A percentile compares a stretch with the other conserved stretches of the same genome.
These are phyloP conservation scores for Columba guinea DNA, from an alignment of 2,797 vertebrate genomes.

Conservation along the genomic window DNA sequence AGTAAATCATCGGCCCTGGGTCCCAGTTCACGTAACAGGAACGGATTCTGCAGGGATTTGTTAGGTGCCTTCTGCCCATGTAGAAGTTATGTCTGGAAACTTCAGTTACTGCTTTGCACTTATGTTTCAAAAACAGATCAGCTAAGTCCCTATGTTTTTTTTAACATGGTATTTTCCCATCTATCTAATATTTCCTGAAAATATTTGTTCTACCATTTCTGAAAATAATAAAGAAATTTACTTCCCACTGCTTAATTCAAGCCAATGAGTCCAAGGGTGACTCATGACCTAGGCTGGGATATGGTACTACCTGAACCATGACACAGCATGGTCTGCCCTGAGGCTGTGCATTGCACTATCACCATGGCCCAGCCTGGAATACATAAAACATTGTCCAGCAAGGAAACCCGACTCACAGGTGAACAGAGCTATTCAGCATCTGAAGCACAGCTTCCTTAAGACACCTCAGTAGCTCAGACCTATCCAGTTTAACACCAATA, in stretches of 20 bases:
- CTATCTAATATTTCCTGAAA: neutral
- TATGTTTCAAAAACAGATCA: neutral
- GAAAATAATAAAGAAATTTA: neutral
- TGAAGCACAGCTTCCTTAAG: neutral
- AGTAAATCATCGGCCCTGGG: neutral
- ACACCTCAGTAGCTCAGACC: neutral
- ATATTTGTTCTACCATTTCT: neutral
- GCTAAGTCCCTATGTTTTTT: neutral
- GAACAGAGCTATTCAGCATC: neutral
- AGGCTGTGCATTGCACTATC: neutral
- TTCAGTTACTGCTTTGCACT: neutral
- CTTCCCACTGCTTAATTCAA: neutral
- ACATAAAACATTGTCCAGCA: neutral
- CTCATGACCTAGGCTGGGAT: neutral
- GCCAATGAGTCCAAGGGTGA: neutral
- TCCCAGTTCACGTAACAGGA: no score
- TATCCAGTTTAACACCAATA: neutral
- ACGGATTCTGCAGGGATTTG: neutral
- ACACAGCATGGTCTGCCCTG: neutral
- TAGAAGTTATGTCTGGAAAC: neutral
- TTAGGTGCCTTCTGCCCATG: neutral
- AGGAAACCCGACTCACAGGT: neutral
- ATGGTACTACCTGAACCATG: neutral
- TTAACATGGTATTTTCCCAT: neutral
- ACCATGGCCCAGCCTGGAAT: neutral